These are phyloP conservation scores for Microcebus murinus DNA, from an alignment of 2,113 vertebrate genomes.

Conservation along the genomic window DNA sequence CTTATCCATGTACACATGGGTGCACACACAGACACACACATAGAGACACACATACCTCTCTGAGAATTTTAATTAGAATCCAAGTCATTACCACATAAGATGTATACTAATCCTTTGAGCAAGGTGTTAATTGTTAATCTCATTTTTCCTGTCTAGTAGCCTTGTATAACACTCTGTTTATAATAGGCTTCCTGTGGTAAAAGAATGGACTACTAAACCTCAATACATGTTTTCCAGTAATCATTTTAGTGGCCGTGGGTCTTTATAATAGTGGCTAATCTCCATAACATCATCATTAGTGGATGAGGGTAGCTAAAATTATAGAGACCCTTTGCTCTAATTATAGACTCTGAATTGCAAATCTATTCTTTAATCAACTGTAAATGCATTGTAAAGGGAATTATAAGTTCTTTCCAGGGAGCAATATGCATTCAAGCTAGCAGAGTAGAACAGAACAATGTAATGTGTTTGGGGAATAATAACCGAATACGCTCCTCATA, in stretches of 20 bases:
- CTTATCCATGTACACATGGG: not conserved
- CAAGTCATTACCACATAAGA: not conserved
- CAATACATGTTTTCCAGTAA: slow-evolving; percentile 68
- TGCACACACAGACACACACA: not conserved
- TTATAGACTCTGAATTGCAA: slow-evolving; percentile 59
- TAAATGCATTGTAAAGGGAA: slow-evolving; percentile 78
- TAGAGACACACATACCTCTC: not conserved
- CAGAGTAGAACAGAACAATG: slow-evolving; percentile 62
- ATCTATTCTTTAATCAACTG: slow-evolving; percentile 74
- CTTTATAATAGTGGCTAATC: slow-evolving; percentile 77
- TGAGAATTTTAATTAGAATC: slow-evolving; percentile 76
- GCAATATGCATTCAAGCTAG: slow-evolving; percentile 68
- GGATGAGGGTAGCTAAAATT: slow-evolving; percentile 72
- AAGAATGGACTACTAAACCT: slow-evolving; percentile 65
- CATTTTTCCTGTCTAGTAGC: slow-evolving; percentile 77
- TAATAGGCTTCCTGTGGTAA: slow-evolving; percentile 59
- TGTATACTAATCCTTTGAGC: slow-evolving; percentile 78
- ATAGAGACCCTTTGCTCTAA: slow-evolving; percentile 77
- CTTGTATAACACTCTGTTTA: slow-evolving; percentile 71
- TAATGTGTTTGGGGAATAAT: slow-evolving; percentile 66
- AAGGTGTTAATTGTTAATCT: slow-evolving; percentile 82
- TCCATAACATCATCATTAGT: slow-evolving; percentile 78
- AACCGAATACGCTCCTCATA: slow-evolving; percentile 24
- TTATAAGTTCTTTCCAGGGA: slow-evolving; percentile 79
- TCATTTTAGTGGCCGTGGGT: slow-evolving; percentile 70